Evolutionary conservation across 1,140 invertebrate species (phyloP).

Genomic region (Eciton burchellii): DNA sequence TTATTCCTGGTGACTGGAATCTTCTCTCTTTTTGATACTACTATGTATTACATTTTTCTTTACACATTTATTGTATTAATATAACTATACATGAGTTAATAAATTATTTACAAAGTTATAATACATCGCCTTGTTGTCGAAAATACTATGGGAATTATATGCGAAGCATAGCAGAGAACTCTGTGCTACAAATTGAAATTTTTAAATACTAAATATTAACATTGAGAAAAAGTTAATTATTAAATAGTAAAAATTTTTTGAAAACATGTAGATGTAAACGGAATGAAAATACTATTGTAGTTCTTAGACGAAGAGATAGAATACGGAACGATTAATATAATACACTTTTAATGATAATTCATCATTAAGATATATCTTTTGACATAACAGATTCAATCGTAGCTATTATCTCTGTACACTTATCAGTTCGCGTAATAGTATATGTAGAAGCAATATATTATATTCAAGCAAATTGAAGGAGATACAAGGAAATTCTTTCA

Average conservation of each 20-base stretch:
- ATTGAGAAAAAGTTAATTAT: slow-evolving; percentile 18
- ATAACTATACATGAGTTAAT: slow-evolving; percentile 81
- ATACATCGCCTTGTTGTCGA: slow-evolving; percentile 70
- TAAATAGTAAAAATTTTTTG: slow-evolving; percentile 36
- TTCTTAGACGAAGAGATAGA: not conserved
- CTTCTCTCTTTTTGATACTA: slow-evolving; percentile 54
- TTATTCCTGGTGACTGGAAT: slow-evolving; percentile 73
- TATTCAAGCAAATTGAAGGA: not conserved
- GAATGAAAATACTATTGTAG: slow-evolving; percentile 39
- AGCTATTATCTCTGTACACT: slow-evolving; percentile 29
- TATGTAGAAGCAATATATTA: slow-evolving; percentile 2
- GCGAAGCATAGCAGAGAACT: slow-evolving; percentile 27
- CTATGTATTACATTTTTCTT: slow-evolving; percentile 72
- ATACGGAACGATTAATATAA: slow-evolving; percentile 25
- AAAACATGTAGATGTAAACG: slow-evolving; percentile 42
- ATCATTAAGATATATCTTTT: slow-evolving; percentile 33
- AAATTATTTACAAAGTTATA: slow-evolving; percentile 84
- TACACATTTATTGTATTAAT: slow-evolving; percentile 79
- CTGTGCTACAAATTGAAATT: slow-evolving; percentile 28
- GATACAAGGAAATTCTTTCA: not conserved
- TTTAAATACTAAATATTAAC: slow-evolving; percentile 2
- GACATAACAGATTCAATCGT: slow-evolving; percentile 29
- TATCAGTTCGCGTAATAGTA: not conserved
- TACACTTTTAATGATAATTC: slow-evolving; percentile 54
- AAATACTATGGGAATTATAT: slow-evolving; percentile 44